Percentiles rank a stretch among this genome's conserved stretches.
phyloP scores from a whole-genome alignment of 2,797 vertebrate genomes.

The Characodon lateralis region DNA sequence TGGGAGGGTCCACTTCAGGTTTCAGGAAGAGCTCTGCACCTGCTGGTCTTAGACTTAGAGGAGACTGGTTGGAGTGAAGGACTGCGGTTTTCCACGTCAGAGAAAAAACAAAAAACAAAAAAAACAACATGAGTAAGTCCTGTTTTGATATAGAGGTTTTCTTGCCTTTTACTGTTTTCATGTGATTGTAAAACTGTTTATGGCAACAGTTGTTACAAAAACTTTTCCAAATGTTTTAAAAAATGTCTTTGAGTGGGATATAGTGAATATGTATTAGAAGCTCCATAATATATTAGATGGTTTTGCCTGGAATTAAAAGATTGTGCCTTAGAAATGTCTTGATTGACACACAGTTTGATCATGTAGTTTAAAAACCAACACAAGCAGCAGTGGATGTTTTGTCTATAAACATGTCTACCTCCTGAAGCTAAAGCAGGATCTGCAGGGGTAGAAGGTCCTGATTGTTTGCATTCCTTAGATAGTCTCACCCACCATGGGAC shows the following conservation, averaged over 20 bases:
- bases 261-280: not conserved
- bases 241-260: not conserved
- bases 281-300: not conserved
- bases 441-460: slow-evolving; percentile 36
- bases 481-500: not conserved
- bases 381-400: not conserved
- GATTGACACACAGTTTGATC: not conserved
- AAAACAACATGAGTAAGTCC: slow-evolving; percentile 69
- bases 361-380: not conserved
- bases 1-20: slow-evolving; percentile 42
- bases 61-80: slow-evolving; percentile 17
- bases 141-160: not conserved
- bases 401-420: not conserved
- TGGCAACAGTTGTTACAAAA: not conserved
- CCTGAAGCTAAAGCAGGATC: slow-evolving; percentile 15
- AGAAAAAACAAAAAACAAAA: not conserved
- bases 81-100: not conserved
- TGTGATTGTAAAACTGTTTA: not conserved
- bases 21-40: slow-evolving; percentile 60
- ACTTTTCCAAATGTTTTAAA: not conserved
- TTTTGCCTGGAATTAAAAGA: not conserved
- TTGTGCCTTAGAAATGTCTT: not conserved
- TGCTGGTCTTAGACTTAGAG: slow-evolving; percentile 19
- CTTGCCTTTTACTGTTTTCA: not conserved
- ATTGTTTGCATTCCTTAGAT: slow-evolving; percentile 69